These are phyloP conservation scores for Apogon hyalosoma DNA, from an alignment of 2,797 vertebrate genomes.

Conservation along the genomic window DNA sequence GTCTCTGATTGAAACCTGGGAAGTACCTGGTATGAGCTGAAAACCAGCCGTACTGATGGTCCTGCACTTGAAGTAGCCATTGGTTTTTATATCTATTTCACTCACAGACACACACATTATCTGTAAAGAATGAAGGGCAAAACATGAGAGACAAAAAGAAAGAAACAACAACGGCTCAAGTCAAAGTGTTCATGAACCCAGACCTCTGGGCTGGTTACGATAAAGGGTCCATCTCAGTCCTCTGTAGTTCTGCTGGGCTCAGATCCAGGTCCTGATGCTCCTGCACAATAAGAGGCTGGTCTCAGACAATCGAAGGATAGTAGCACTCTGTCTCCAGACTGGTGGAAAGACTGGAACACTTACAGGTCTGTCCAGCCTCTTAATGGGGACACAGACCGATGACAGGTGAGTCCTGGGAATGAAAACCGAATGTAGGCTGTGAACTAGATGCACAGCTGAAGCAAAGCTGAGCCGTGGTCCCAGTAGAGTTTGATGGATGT, in stretches of 20 bases:
- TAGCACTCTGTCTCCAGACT: constrained; percentile 10
- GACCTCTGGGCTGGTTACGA: constrained; percentile 24
- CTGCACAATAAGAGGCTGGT: constrained; percentile 13
- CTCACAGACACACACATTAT: background rate
- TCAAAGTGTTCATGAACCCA: constrained; percentile 33
- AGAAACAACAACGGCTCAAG: constrained; percentile 26
- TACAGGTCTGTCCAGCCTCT: constrained; percentile 13
- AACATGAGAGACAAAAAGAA: constrained; percentile 25
- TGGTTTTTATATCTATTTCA: background rate
- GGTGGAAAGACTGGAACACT: constrained; percentile 20
- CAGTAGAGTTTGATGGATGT: constrained; percentile 54
- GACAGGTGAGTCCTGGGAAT: constrained; percentile 44
- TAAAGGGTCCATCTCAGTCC: constrained; percentile 27
- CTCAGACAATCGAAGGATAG: constrained; percentile 23
- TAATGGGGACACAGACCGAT: constrained; percentile 48
- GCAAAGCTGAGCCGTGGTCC: constrained; percentile 59
- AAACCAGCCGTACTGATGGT: constrained; percentile 12
- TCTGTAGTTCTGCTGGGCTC: constrained; percentile 61
- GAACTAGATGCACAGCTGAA: constrained; percentile 52
- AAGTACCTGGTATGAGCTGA: background rate
- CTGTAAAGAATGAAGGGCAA: constrained; percentile 14
- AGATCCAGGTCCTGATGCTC: constrained; percentile 56
- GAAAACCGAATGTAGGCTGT: constrained; percentile 38
- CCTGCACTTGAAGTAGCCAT: constrained; percentile 8
- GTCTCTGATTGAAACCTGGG: background rate